These are phyloP conservation scores for Spicauda simplicius DNA, from an alignment of 2,888 invertebrate species.

Conservation along the genomic window DNA sequence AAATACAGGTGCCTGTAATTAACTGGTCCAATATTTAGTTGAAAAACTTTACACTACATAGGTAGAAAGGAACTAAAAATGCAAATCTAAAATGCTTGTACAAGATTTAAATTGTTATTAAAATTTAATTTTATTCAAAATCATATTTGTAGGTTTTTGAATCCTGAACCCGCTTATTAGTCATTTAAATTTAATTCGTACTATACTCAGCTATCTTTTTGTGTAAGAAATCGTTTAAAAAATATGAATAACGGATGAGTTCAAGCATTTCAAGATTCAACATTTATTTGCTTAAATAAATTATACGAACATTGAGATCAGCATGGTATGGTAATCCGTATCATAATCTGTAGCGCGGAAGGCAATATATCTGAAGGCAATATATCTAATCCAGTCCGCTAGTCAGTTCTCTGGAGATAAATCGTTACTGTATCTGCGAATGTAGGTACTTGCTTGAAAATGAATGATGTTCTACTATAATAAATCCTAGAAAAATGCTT, in stretches of 20 bases:
- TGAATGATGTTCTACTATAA: slow-evolving; percentile 1
- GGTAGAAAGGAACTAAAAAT: no score
- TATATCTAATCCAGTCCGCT: slow-evolving; percentile 16
- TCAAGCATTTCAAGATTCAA: background rate
- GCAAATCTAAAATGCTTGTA: no score
- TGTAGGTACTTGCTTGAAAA: slow-evolving; percentile 1
- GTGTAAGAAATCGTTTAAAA: background rate
- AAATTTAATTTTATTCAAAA: no score
- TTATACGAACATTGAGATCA: background rate
- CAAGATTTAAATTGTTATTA: no score
- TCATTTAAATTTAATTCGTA: no score
- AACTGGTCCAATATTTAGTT: no score
- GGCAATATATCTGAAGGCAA: slow-evolving; percentile 13
- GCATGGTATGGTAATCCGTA: background rate
- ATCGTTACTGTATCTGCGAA: slow-evolving; percentile 3
- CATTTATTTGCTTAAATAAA: slow-evolving; percentile 1
- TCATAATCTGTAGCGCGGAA: slow-evolving; percentile 10
- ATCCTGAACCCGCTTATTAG: no score
- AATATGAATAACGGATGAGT: background rate
- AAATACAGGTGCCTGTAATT: no score
- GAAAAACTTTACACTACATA: no score
- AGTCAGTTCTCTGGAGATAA: slow-evolving; percentile 14
- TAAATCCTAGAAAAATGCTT: slow-evolving; percentile 2
- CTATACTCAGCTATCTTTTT: no score
- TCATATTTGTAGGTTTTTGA: no score